Conservation (phyloP, 1,140 invertebrate species). For the Meloidogyne floridensis region DNA sequence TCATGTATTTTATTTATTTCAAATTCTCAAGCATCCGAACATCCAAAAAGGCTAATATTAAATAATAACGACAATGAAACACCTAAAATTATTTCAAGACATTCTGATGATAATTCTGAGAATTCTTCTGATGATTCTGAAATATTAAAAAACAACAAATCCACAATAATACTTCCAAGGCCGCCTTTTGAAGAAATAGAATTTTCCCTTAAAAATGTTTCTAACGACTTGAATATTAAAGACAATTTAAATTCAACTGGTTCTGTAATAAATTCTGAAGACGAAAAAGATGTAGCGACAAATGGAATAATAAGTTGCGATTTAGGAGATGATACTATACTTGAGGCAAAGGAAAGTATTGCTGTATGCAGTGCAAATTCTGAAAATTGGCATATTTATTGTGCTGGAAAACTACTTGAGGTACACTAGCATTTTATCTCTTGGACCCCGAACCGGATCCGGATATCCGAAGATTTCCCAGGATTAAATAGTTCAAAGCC, state of each 20-base stretch:
- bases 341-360: slow-evolving; percentile 26
- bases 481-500: slow-evolving; percentile 1
- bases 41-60: neutral
- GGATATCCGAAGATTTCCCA: too few species aligned
- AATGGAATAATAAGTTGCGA: slow-evolving; percentile 11
- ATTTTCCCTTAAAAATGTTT: neutral
- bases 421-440: neutral
- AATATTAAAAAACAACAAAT: neutral
- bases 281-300: neutral
- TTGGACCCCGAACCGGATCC: too few species aligned
- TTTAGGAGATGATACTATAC: slow-evolving; percentile 12
- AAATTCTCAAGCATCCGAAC: neutral
- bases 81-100: neutral
- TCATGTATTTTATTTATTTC: neutral
- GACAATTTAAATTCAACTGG: neutral
- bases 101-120: neutral
- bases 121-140: too few species aligned
- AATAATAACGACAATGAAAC: neutral
- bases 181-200: neutral
- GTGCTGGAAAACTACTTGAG: slow-evolving; percentile 41
- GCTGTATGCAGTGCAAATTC: slow-evolving; percentile 38
- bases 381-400: slow-evolving; percentile 46
- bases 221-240: neutral
- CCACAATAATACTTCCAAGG: neutral
- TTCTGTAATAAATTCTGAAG: neutral